Conservation (phyloP, 1,140 invertebrate genomes). For the Panagrolaimus sp. region DNA sequence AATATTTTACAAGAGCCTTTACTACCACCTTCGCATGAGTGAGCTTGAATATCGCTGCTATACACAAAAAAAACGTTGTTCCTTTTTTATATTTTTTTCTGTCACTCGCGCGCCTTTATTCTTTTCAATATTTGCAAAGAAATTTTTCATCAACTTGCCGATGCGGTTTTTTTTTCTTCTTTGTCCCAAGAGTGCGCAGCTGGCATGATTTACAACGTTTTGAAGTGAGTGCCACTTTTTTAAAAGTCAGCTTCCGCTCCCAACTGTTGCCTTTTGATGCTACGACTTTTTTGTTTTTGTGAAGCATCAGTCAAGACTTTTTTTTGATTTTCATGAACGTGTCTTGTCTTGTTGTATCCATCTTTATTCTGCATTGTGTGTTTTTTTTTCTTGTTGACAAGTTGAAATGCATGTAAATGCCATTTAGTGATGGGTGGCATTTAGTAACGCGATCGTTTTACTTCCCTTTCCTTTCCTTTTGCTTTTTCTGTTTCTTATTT, state of each 20-base stretch:
- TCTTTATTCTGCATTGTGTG: neutral
- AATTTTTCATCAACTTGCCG: slow-evolving; percentile 16
- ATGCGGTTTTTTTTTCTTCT: slow-evolving; percentile 8
- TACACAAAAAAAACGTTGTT: too few relatives aligned
- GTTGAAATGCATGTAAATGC: too few relatives aligned
- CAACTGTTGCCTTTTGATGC: slow-evolving; percentile 7
- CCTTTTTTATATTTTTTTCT: too few relatives aligned
- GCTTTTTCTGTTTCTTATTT: slow-evolving; percentile 7
- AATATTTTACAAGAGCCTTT: too few relatives aligned
- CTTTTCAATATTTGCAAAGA: slow-evolving; percentile 12
- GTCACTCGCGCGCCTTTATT: slow-evolving; percentile 4
- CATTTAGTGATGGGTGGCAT: too few relatives aligned
- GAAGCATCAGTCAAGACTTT: slow-evolving; percentile 13
- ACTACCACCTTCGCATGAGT: too few relatives aligned
- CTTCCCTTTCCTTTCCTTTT: neutral
- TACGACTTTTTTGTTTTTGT: neutral
- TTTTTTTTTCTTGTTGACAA: too few relatives aligned
- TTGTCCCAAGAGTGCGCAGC: slow-evolving; percentile 13
- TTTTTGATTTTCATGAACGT: neutral
- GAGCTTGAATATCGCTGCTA: too few relatives aligned
- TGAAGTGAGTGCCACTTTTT: neutral
- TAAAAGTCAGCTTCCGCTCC: neutral
- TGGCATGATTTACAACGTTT: slow-evolving; percentile 10
- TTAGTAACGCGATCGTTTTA: neutral
- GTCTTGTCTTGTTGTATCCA: slow-evolving; percentile 3